Conservation (phyloP, 2,113 vertebrate genomes). For the Galemys pyrenaicus region DNA sequence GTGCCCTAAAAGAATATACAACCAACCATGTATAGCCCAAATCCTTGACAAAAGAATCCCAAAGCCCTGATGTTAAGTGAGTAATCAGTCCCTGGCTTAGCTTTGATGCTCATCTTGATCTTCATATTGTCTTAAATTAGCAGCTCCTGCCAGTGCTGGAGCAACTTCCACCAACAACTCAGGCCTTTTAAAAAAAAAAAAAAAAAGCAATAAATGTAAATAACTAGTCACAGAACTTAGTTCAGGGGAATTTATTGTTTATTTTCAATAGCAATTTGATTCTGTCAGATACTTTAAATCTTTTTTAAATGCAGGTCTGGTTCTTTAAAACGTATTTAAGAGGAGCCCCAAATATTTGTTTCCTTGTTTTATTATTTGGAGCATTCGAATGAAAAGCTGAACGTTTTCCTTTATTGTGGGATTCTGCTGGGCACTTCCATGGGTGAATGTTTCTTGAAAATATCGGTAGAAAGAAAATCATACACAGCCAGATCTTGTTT, state of each 20-base stretch:
- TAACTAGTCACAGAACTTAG: not conserved
- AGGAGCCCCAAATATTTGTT: not conserved
- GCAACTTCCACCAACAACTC: not conserved
- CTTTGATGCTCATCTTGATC: fast-evolving
- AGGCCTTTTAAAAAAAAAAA: no score
- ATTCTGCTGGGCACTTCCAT: not conserved
- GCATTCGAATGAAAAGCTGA: not conserved
- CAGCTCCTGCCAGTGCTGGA: not conserved
- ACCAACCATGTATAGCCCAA: not conserved
- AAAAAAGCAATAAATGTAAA: not conserved
- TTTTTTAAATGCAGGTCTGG: not conserved
- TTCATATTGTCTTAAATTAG: fast-evolving
- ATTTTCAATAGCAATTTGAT: not conserved
- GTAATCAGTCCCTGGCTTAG: not conserved
- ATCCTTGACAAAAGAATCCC: not conserved
- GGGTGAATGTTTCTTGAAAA: not conserved
- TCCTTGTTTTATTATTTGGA: not conserved
- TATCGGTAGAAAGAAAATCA: conserved; percentile 22
- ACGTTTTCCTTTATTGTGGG: not conserved
- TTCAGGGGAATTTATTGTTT: not conserved
- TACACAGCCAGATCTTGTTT: not conserved
- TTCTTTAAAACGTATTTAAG: not conserved
- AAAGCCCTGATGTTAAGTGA: not conserved
- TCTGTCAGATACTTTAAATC: not conserved
- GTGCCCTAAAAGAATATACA: not conserved